These are phyloP conservation scores for Lathamus discolor DNA, from an alignment of 2,113 vertebrate genomes.

Conservation along the genomic window DNA sequence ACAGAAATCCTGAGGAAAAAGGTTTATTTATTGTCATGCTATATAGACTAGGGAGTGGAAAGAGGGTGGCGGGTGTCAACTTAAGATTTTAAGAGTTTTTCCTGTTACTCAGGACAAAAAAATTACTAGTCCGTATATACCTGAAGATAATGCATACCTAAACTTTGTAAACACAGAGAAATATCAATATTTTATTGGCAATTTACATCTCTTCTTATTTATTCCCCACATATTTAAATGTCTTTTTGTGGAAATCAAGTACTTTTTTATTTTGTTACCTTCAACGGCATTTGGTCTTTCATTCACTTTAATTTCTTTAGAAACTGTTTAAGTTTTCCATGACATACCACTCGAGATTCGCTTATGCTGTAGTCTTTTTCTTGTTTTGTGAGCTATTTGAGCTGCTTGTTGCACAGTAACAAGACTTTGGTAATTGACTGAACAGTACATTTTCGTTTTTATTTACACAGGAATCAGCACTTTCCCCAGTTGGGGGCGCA, in stretches of 20 bases:
- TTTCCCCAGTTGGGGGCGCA: background rate
- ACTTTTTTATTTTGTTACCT: background rate
- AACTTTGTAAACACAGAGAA: background rate
- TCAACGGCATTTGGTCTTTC: background rate
- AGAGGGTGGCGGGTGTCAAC: background rate
- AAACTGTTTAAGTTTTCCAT: background rate
- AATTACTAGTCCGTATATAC: background rate
- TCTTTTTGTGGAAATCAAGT: background rate
- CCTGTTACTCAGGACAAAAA: background rate
- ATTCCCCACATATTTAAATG: background rate
- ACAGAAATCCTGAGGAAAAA: background rate
- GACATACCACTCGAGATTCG: background rate
- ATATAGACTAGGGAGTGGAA: background rate
- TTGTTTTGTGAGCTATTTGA: background rate
- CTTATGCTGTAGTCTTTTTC: background rate
- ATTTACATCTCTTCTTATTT: background rate
- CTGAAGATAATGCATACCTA: background rate
- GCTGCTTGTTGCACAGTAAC: background rate
- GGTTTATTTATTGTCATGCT: background rate
- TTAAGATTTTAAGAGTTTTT: background rate
- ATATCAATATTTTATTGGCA: background rate
- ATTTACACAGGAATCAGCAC: background rate
- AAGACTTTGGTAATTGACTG: background rate
- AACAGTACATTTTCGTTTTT: background rate
- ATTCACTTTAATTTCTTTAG: background rate